Percentiles rank a stretch among this genome's conserved stretches.
Conservation (phyloP, 2,113 vertebrate species). For the Callorhinus ursinus region DNA sequence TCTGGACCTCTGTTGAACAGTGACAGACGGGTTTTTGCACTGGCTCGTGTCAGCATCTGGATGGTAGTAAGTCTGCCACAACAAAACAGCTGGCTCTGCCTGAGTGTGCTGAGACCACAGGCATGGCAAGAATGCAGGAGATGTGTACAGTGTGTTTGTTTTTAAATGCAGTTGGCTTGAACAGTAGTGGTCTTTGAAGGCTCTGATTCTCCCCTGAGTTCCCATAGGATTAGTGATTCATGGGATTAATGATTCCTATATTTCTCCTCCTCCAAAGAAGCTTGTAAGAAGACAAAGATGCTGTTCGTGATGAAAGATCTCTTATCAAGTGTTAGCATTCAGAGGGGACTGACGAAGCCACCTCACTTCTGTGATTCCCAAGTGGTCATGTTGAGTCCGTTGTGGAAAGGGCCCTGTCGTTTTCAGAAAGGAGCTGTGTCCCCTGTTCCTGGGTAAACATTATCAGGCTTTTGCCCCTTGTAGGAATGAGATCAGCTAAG, state of each 20-base stretch:
- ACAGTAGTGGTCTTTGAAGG: neutral
- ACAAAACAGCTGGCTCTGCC: neutral
- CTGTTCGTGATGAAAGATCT: neutral
- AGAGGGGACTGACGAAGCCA: neutral
- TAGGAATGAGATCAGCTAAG: neutral
- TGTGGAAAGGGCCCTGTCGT: neutral
- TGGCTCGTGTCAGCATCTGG: neutral
- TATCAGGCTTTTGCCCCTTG: neutral
- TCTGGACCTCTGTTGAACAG: neutral
- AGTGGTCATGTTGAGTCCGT: no score
- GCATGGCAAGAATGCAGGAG: neutral
- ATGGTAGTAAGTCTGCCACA: neutral
- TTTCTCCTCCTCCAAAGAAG: neutral
- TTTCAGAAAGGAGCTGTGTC: neutral
- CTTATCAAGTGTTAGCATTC: neutral
- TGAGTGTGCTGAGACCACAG: neutral
- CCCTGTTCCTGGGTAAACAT: neutral
- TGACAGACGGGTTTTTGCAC: neutral
- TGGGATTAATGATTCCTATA: constrained; percentile 40
- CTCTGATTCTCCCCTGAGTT: neutral
- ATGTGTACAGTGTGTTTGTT: neutral
- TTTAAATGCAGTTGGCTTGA: neutral
- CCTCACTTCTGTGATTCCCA: neutral
- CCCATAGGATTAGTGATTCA: neutral
- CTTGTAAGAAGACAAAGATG: neutral